Evolutionary conservation across 2,888 invertebrate genomes (phyloP), one percentile per base, ranked within the genome.

Genomic region (Dynastes maya): DNA sequence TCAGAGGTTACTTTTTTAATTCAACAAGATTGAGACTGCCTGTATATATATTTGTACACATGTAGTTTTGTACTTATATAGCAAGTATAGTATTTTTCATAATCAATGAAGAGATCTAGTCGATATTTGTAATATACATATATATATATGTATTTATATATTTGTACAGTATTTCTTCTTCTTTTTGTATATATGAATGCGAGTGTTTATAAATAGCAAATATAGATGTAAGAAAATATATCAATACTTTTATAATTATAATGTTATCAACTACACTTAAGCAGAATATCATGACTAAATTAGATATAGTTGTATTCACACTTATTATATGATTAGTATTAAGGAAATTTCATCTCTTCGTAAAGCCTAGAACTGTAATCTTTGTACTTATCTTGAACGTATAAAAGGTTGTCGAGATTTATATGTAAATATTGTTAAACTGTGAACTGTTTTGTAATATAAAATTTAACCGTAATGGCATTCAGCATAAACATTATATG

Each of bases 1-100:
- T 22, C 22, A 22, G 22, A 22, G 22, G 22, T 22, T 22, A 22
- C 22, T 37, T 5, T 37, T 37, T 5, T 5, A 37, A 37, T 37
- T 37, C 32, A 37, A 37, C 5, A 37, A 37, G 32, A 5, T 37
- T 37, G 32, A 5, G 32, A 5, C 32, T 5, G 0, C 3, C 22
- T 37, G 32, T 37, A 37, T 37, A 37, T 37, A 37, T 5, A 37
- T 37, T 37, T 37, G 0, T 37, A 37, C 22, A 55, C 6, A 68
- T 68, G 22, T 49, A 68, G 68, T 68, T 68, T 68, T 68, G n/a
- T 68, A 68, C 29, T 27, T 68, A 51, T 51, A 37, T 5, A 37
- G 32, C 5, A 37, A 68, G 51, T 68, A 29, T 51, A 5, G 1
- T 68, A 68, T 68, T 68, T 51, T 53, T 68, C 51, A 51, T 68